Conservation (phyloP, 1,140 invertebrate species). For the Drosophila orena region DNA sequence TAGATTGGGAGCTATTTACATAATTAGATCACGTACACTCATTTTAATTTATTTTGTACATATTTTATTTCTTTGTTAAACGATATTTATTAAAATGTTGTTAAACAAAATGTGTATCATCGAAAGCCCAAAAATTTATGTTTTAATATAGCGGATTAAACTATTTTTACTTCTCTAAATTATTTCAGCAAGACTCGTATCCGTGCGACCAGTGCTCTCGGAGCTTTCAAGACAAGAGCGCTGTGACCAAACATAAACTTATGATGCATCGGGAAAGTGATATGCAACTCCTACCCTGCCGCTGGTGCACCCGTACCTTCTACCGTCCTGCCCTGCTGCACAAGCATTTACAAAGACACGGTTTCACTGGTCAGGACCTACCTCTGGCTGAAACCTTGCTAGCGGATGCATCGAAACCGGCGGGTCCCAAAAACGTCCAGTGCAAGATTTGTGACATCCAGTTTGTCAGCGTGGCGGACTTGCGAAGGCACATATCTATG, state of each 20-base stretch:
- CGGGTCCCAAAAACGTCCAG: constrained; percentile 60
- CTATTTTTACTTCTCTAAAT: background rate
- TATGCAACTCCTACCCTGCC: constrained; percentile 85
- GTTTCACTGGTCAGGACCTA: constrained; percentile 60
- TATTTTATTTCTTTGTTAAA: background rate
- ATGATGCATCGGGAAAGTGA: constrained; percentile 83
- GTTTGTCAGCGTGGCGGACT: constrained; percentile 64
- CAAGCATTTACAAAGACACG: constrained; percentile 70
- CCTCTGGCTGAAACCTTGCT: constrained; percentile 68
- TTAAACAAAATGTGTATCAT: no score
- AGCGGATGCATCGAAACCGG: constrained; percentile 56
- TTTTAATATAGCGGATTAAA: no score
- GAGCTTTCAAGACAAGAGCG: constrained; percentile 85
- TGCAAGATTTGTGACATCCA: constrained; percentile 70
- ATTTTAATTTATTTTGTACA: background rate
- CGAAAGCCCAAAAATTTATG: background rate
- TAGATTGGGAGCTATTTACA: background rate
- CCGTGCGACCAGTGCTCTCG: constrained; percentile 85
- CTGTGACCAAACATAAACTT: constrained; percentile 85
- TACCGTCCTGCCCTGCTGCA: constrained; percentile 85
- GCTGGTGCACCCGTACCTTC: constrained; percentile 86
- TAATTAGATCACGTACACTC: background rate
- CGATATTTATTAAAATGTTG: no score
- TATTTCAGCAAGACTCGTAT: constrained; percentile 65
- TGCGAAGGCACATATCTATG: constrained; percentile 55